Evolutionary conservation across 1,140 invertebrate species (phyloP).

Genomic region (Chymomyza costata): DNA sequence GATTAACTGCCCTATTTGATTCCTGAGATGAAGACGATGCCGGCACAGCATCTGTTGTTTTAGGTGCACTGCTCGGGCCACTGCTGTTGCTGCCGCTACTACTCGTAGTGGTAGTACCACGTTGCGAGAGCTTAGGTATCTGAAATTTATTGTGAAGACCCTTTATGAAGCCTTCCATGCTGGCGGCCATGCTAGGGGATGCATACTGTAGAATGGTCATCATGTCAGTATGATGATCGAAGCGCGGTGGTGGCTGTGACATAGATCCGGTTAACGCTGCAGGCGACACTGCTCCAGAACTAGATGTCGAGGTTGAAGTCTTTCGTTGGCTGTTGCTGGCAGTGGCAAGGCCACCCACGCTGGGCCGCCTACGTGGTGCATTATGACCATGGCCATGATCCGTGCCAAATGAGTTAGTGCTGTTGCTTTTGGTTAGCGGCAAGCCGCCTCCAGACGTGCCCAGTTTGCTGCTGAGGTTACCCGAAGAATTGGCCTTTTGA

Average conservation of each 20-base stretch:
- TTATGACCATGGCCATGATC: conserved; percentile 31
- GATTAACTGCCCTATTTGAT: conserved; percentile 3
- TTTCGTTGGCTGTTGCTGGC: conserved; percentile 33
- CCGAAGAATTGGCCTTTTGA: conserved; percentile 69
- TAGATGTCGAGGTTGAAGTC: conserved; percentile 2
- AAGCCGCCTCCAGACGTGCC: conserved; percentile 34
- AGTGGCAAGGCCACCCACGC: conserved; percentile 36
- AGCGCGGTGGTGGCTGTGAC: conserved; percentile 49
- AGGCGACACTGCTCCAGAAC: conserved; percentile 37
- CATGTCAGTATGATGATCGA: conserved; percentile 68
- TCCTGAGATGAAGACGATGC: conserved; percentile 1
- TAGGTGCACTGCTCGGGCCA: conserved; percentile 19
- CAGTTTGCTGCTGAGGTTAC: conserved; percentile 57
- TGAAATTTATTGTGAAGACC: conserved; percentile 89
- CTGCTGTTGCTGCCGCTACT: conserved; percentile 3
- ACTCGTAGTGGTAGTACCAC: conserved; percentile 10
- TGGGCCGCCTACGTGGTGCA: conserved; percentile 45
- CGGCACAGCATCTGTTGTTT: conserved; percentile 3
- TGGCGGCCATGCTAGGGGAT: conserved; percentile 70
- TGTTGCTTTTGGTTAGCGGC: conserved; percentile 62
- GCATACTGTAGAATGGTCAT: conserved; percentile 72
- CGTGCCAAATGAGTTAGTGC: conserved; percentile 54
- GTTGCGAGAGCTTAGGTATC: conserved; percentile 85
- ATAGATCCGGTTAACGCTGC: conserved; percentile 45
- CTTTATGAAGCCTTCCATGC: conserved; percentile 84